Evolutionary conservation across 2,113 vertebrate species (phyloP), one percentile per base, ranked within the genome.

Genomic region (Antechinus stuartii): DNA sequence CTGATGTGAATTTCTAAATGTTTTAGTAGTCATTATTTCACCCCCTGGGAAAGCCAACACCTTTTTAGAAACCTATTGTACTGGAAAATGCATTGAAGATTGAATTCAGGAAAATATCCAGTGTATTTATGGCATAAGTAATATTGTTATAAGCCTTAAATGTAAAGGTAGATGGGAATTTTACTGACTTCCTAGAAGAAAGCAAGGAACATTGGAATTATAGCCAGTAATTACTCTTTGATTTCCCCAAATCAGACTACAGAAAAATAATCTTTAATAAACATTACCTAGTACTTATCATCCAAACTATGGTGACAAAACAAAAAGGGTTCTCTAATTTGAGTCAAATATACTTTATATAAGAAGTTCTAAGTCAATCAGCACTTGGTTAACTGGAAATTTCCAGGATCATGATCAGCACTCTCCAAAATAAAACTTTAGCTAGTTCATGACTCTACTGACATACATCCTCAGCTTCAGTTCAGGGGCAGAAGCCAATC

Each of bases 251-350:
- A 84, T 91, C 2, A 93, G 53, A n/a, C 22, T 94, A 92, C 68
- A 95, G 96, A 95, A 93, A 98, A 97, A 97, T 94, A 11, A 23
- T 42, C 23, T 84, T 42, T 84, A 84, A 84, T 84, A 42, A 22
- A 42, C 6, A 19, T 76, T 1, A 2, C 35, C 42, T 84, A 76
- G 6, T 7, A 76, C 16, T 42, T 42, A 2, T 22, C 35, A 84
- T 42, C 35, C 42, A 42, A 84, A 84, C 68, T n/a, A 42, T 23
- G n/a, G 1, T 7, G 35, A 22, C 7, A 84, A 42, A 42, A 42
- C 0, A n/a, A 84, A 84, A 22, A 22, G 22, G 7, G 19, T 84
- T 84, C 42, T 84, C 68, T 6, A 42, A 6, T 42, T 42, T 84
- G 22, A 42, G 68, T 22, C 19, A 35, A 7, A n/a, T 76, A 76